Conservation (phyloP, 2,888 invertebrate species). For the Trachelus tabidus region DNA sequence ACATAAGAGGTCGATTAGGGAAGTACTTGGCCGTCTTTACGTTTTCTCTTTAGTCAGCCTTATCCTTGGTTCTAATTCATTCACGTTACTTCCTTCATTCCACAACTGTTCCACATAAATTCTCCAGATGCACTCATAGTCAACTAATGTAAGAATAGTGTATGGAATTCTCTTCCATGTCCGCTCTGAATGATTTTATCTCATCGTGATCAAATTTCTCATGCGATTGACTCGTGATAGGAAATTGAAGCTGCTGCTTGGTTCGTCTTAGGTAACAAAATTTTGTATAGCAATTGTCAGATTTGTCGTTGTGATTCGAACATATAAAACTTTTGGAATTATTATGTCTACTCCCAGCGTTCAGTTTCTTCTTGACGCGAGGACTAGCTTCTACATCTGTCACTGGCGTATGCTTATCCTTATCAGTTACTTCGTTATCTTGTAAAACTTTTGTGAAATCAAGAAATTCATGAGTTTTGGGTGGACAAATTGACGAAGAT, state of each 20-base stretch:
- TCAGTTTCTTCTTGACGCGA: neutral
- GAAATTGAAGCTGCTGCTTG: neutral
- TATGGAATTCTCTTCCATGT: neutral
- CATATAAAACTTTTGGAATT: neutral
- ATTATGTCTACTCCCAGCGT: neutral
- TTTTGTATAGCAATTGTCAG: neutral
- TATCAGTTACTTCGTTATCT: neutral
- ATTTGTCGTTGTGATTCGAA: neutral
- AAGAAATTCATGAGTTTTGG: neutral
- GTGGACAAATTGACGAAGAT: neutral
- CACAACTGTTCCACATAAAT: neutral
- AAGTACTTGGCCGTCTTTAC: neutral
- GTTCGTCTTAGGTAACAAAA: neutral
- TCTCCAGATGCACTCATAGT: neutral
- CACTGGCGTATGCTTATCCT: neutral
- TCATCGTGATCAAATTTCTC: neutral
- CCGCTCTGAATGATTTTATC: neutral
- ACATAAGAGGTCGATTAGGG: neutral
- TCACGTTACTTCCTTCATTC: neutral
- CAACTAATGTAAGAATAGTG: neutral
- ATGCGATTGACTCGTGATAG: neutral
- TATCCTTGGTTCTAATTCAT: neutral
- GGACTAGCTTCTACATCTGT: neutral
- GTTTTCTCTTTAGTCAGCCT: neutral
- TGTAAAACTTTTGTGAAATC: neutral